Percentiles rank a stretch among this genome's conserved stretches.
These are phyloP conservation scores for Operophtera brumata DNA, from an alignment of 2,888 invertebrate species.

Conservation along the genomic window DNA sequence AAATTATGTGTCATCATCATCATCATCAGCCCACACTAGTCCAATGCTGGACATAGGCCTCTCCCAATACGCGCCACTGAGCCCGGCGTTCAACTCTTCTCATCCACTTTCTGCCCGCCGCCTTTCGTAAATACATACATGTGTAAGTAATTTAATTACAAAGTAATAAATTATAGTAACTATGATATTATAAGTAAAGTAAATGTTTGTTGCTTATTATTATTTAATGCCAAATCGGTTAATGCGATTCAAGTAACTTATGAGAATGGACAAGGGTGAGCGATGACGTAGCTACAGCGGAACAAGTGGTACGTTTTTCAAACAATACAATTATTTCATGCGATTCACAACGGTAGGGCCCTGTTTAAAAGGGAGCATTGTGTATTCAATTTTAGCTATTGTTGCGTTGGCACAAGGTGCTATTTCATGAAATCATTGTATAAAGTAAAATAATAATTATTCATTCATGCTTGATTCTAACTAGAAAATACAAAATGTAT, in stretches of 20 bases:
- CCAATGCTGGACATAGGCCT: too few relatives aligned
- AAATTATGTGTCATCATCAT: too few relatives aligned
- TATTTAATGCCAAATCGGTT: constrained; percentile 6
- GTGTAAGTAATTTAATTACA: too few relatives aligned
- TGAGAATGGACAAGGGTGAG: constrained; percentile 35
- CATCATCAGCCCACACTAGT: too few relatives aligned
- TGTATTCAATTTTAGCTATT: constrained; percentile 1
- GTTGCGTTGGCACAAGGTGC: constrained; percentile 1
- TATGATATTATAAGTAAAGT: too few relatives aligned
- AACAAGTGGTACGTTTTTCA: constrained; percentile 63
- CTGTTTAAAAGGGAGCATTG: background rate
- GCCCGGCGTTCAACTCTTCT: too few relatives aligned
- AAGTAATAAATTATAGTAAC: too few relatives aligned
- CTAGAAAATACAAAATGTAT: background rate
- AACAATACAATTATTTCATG: constrained; percentile 45
- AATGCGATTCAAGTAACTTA: background rate
- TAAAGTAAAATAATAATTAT: background rate
- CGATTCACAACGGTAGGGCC: constrained; percentile 3
- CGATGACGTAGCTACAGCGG: constrained; percentile 42
- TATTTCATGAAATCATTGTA: background rate
- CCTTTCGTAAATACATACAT: too few relatives aligned
- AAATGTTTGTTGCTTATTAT: background rate
- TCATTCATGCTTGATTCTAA: constrained; percentile 3
- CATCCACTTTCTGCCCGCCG: too few relatives aligned
- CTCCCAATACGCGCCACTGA: too few relatives aligned